Evolutionary conservation across 2,888 invertebrate species (phyloP).

Genomic region (Schizaphis graminum): DNA sequence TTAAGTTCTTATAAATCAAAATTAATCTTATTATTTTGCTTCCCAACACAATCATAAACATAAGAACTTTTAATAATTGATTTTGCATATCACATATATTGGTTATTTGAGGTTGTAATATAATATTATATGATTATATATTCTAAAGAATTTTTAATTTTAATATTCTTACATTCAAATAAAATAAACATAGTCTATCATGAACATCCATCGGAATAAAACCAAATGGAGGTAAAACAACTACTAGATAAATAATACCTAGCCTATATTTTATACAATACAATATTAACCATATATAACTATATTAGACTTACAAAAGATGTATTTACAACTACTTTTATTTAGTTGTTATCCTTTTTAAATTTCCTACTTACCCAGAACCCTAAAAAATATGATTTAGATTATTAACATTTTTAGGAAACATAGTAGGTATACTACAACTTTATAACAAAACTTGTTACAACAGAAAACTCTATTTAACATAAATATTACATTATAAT

Average conservation of each 20-base stretch:
- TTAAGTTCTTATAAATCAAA: no score
- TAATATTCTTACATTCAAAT: neutral
- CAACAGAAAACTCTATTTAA: no score
- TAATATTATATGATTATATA: neutral
- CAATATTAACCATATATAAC: neutral
- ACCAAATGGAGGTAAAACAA: neutral
- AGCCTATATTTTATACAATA: neutral
- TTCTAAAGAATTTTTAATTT: neutral
- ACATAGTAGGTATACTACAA: no score
- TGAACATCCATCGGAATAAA: neutral
- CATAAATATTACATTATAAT: no score
- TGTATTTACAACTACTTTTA: no score
- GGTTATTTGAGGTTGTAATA: neutral
- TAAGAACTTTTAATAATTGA: neutral
- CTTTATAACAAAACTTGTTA: no score
- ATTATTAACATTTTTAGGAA: neutral
- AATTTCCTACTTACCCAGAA: neutral
- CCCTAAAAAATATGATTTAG: neutral
- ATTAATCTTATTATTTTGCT: no score
- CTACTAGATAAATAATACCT: neutral
- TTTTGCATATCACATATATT: neutral
- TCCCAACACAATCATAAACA: no score
- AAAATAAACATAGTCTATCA: neutral
- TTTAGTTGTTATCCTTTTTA: neutral
- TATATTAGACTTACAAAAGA: neutral